phyloP scores from a whole-genome alignment of 2,113 vertebrate species.

The Columbina picui region DNA sequence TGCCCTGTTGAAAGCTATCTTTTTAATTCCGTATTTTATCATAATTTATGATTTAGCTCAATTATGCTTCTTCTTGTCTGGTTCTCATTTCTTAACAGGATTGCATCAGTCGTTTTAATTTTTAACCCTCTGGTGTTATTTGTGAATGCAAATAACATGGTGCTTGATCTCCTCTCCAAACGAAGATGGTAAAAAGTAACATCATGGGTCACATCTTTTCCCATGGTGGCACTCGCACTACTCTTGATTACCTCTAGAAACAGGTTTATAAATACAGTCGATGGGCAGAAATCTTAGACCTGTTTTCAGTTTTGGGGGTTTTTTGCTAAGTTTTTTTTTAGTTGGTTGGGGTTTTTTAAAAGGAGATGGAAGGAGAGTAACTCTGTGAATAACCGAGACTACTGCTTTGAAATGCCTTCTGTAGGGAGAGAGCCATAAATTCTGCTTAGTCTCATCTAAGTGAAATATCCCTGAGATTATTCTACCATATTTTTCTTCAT shows the following conservation, averaged over 20 bases:
- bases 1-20: neutral
- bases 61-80: neutral
- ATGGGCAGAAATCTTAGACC: neutral
- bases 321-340: too few relatives aligned
- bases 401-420: conserved; percentile 1
- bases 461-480: conserved; percentile 27
- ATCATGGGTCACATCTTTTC: neutral
- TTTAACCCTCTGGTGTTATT: neutral
- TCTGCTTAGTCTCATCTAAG: neutral
- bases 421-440: neutral
- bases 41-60: neutral
- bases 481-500: neutral
- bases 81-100: neutral
- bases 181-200: neutral
- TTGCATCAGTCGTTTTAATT: neutral
- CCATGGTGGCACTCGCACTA: neutral
- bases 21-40: neutral
- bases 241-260: neutral
- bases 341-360: too few relatives aligned
- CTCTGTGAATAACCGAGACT: neutral
- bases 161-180: neutral
- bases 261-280: neutral
- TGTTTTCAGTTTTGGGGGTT: neutral
- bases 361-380: neutral
- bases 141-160: neutral